Evolutionary conservation across 2,888 invertebrate species (phyloP).

Genomic region (Actias luna): DNA sequence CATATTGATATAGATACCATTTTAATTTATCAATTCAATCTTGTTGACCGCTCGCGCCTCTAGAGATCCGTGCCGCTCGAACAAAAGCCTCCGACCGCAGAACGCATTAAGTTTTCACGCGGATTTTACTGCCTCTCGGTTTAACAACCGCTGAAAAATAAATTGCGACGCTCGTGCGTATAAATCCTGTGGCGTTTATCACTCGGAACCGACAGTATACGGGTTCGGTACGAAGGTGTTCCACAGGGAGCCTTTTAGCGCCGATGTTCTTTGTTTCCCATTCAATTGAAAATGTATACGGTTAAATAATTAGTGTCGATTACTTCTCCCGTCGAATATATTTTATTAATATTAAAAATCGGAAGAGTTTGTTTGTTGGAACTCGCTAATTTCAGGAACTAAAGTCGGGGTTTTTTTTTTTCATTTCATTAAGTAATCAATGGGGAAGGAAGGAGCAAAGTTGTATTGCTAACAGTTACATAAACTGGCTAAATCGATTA

Average conservation of each 20-base stretch:
- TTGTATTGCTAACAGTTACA: too few species aligned
- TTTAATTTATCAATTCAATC: constrained; percentile 9
- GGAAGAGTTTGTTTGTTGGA: too few species aligned
- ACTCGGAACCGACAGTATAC: constrained; percentile 30
- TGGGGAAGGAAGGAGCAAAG: too few species aligned
- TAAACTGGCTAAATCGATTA: too few species aligned
- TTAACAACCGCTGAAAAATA: constrained; percentile 59
- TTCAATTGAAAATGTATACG: background rate
- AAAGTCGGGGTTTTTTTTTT: too few species aligned
- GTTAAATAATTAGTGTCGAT: background rate
- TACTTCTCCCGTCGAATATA: background rate
- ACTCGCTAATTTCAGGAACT: too few species aligned
- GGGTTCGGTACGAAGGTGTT: constrained; percentile 41
- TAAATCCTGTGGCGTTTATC: constrained; percentile 67
- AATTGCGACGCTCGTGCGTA: constrained; percentile 53
- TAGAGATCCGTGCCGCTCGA: background rate
- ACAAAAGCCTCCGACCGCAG: constrained; percentile 39
- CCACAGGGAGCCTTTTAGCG: constrained; percentile 42
- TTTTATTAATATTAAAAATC: too few species aligned
- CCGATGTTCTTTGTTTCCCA: constrained; percentile 25
- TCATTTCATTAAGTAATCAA: too few species aligned
- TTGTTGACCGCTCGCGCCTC: background rate
- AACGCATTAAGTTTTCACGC: constrained; percentile 40
- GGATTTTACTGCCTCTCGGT: constrained; percentile 57
- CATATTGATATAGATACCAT: too few species aligned